Evolutionary conservation across 2,888 invertebrate species (phyloP), one percentile per base, ranked within the genome.

Genomic region (Subacronicta megacephala): DNA sequence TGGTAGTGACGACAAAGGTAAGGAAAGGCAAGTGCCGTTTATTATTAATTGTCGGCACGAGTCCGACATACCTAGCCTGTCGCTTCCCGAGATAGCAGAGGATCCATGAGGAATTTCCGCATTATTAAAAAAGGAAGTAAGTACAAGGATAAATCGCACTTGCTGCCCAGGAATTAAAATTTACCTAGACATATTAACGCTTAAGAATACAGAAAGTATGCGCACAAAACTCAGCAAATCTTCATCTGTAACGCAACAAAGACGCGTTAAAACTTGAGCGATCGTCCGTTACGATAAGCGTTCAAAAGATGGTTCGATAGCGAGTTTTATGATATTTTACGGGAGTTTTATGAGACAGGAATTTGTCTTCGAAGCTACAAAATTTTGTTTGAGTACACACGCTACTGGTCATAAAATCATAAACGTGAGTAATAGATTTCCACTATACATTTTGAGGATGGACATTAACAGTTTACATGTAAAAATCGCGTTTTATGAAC

Each of bases 331-430:
- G 42, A 54, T 62, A 62, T 66, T 76, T 77, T 75, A 78, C 51
- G 71, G 72, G 66, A 68, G 46, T 72, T 77, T 74, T 75, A 74
- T 62, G 62, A 75, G 71, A 57, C 59, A 60, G 60, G 64, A 72
- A 63, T 66, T 66, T 62, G 60, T 62, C 63, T 70, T 65, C 67
- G 65, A 66, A 72, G 49, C 62, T 62, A 73, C 68, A 71, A 69
- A 64, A 70, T 71, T 63, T 70, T 55, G 66, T 69, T 65, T 68
- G 71, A 75, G 67, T 69, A 72, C 53, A 66, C 66, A 65, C 51
- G 67, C 61, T 61, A 62, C 53, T 64, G 64, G 62, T 65, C 57
- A 60, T 54, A 26, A 62, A 51, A 20, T 35, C 40, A 45, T 45
- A 51, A 58, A 52, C 12, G 16, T 49, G 42, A 41, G 37, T 29